Evolutionary conservation across 2,888 invertebrate genomes (phyloP).

Genomic region (Drosophila formosana): DNA sequence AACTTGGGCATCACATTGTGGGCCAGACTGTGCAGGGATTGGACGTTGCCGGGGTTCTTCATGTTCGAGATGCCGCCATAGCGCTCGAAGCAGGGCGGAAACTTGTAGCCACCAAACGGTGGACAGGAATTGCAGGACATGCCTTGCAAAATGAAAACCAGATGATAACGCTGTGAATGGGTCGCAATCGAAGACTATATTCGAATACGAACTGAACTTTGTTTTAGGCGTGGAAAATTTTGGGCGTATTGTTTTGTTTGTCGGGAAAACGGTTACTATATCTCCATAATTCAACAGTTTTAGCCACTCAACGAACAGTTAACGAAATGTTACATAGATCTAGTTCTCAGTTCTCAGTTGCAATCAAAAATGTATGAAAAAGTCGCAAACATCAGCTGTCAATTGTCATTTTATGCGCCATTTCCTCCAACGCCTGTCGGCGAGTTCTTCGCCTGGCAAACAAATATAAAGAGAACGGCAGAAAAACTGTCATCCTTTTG

Average conservation of each 20-base stretch:
- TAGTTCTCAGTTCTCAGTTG: neutral
- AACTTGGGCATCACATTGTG: slow-evolving; percentile 83
- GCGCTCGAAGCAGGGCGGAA: slow-evolving; percentile 80
- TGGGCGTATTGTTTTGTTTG: slow-evolving; percentile 31
- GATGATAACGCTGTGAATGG: neutral
- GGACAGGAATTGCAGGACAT: slow-evolving; percentile 70
- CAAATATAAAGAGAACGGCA: neutral
- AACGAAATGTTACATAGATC: slow-evolving; percentile 68
- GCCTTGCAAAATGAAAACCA: slow-evolving; percentile 15
- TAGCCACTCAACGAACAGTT: slow-evolving; percentile 30
- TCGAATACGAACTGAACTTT: slow-evolving; percentile 18
- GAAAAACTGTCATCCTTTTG: slow-evolving; percentile 51
- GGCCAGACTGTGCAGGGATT: slow-evolving; percentile 82
- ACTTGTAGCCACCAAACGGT: slow-evolving; percentile 53
- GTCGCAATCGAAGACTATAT: slow-evolving; percentile 4
- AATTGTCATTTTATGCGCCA: slow-evolving; percentile 79
- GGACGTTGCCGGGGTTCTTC: slow-evolving; percentile 84
- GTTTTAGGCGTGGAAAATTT: slow-evolving; percentile 34
- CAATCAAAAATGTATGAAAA: slow-evolving; percentile 43
- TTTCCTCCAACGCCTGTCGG: slow-evolving; percentile 51
- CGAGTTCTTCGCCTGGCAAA: neutral
- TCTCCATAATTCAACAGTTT: slow-evolving; percentile 17
- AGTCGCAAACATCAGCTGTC: slow-evolving; percentile 68
- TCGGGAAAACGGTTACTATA: slow-evolving; percentile 31
- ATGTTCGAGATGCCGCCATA: slow-evolving; percentile 69